Base-by-base conservation (phyloP, 64 coral and sea anemone genomes). In the Orbicella faveolata region DNA sequence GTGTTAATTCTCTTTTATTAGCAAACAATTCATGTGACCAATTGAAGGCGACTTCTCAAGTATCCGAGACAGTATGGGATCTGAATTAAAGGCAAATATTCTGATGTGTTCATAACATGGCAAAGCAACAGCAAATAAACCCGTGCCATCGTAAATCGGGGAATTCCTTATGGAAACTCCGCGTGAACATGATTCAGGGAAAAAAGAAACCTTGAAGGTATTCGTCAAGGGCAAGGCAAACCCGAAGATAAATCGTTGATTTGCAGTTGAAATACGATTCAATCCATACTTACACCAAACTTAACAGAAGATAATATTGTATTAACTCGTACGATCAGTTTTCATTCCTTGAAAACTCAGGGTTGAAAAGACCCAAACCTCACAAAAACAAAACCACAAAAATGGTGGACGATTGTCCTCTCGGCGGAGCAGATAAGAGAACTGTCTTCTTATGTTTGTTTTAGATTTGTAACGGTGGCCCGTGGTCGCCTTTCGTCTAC, bases 401-500 rank as follows among this genome's bases (percentile, higher is more conserved):
- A 39, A 36, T 34, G 26, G 21, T 83, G 62, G 35, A 83, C 15
- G 36, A 6, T 66, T 84, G 36, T 85, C 66, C 70, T 72, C 39
- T 52, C 39, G 66, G 2, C 4, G 63, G 44, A 33, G 36, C 65
- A 52, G 82, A 85, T 85, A 85, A 70, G 63, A 85, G 23, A 85
- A 85, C 37, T 85, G 82, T 85, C 41, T 69, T 52, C 17, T 72
- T 83, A 1, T 85, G 82, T 85, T 85, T 85, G 82, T 85, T 85
- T 59, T 85, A 85, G 23, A 5, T 85, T 72, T 23, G 52, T 85
- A 85, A 51, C 63, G n/a, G 17, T 23, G 37, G 25, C 70, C 52
- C 13, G 59, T 52, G 36, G 12, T 5, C 63, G 63, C 65, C 36
- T 72, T 72, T 73, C 10, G 67, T 72, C 63, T 51, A 11, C 23